Base-by-base conservation (phyloP, 92 coral and sea anemone genomes). In the Parazoanthus swiftii region DNA sequence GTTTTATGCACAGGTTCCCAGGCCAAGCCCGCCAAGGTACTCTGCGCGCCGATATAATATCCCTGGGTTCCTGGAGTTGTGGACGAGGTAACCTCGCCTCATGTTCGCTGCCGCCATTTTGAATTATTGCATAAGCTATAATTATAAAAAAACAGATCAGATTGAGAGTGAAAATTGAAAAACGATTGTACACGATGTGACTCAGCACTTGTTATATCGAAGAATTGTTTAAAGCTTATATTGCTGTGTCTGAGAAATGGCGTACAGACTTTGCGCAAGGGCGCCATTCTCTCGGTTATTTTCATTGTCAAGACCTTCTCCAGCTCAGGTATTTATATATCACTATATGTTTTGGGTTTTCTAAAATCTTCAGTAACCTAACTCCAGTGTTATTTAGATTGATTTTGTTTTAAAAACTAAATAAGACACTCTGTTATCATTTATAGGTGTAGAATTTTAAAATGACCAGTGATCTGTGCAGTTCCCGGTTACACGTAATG, bases 121-220 rank as follows among this genome's bases (percentile, higher is more conserved):
- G 81, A 77, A 42, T 38, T 74, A 74, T 77, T 77, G 81, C 81
- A 77, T 77, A 77, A 77, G 81, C 43, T 25, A 23, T 23, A 77
- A 5, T 21, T 25, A 23, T 23, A 77, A 5, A 43, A 20, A 39
- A 23, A 77, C 4, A 18, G 11, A 23, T 76, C 42, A 0, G 9
- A 23, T 16, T 15, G 54, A 44, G 8, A 16, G 46, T 10, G 80
- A 14, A 39, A 23, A 23, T 9, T 38, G 18, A 77, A 44, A 43
- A 77, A 18, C 59, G 44, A 74, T 8, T 74, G 78, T 36, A 74
- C 14, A 42, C 81, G 25, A 77, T 43, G 81, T 77, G 81, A 77
- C 56, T 77, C 81, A 77, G 81, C 81, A 77, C 4, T 77, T 16
- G 56, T 38, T 38, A 38, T 43, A 20, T 39, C 44, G 29, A 13